Conservation (phyloP, 2,797 vertebrate genomes). For the Schizothorax lantsangensis region DNA sequence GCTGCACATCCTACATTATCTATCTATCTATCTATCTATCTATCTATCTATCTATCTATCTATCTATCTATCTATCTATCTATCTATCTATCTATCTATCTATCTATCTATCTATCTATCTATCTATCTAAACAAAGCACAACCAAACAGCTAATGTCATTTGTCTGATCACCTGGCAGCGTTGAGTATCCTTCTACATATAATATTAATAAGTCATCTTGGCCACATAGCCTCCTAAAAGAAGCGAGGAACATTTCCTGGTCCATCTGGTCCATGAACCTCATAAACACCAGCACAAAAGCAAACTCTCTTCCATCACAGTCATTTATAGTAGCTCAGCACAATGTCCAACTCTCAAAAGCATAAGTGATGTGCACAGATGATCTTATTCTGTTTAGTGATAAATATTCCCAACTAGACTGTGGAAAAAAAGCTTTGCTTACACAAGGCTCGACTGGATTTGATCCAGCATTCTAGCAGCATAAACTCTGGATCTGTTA, state of each 20-base stretch:
- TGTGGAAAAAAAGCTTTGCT: neutral
- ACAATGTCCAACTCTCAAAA: neutral
- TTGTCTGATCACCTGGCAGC: constrained; percentile 20
- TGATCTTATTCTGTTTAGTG: neutral
- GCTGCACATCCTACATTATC: neutral
- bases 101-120: too few species aligned
- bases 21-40: neutral
- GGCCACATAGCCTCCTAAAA: neutral
- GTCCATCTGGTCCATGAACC: constrained; percentile 9
- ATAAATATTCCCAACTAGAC: neutral
- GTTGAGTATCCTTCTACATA: constrained; percentile 27
- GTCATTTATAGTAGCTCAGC: neutral
- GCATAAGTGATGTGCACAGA: neutral
- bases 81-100: too few species aligned
- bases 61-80: too few species aligned
- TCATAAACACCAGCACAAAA: neutral
- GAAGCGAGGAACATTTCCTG: neutral
- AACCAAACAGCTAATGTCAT: neutral
- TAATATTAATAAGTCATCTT: constrained; percentile 27
- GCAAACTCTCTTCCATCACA: neutral
- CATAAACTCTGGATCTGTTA: neutral
- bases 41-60: too few species aligned
- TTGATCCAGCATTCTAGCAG: neutral
- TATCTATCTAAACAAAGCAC: neutral
- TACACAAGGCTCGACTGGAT: neutral